Conservation (phyloP, 2,888 invertebrate genomes). For the Heliconius cydno region DNA sequence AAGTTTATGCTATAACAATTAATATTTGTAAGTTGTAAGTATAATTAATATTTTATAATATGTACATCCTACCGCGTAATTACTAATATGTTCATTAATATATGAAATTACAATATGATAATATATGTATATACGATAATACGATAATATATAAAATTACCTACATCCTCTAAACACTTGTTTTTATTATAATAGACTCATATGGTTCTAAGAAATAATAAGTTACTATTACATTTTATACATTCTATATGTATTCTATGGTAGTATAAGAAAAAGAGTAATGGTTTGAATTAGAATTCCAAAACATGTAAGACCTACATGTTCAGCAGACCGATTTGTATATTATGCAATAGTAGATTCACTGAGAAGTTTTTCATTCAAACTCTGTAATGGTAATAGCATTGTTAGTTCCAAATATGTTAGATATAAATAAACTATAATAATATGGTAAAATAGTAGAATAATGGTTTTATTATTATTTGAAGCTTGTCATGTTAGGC, state of each 20-base stretch:
- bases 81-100: not conserved
- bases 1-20: not conserved
- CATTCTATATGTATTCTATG: conserved; percentile 14
- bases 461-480: no score
- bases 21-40: not conserved
- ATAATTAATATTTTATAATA: conserved; percentile 4
- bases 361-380: not conserved
- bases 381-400: not conserved
- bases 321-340: conserved; percentile 57
- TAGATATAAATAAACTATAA: not conserved
- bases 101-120: not conserved
- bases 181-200: not conserved
- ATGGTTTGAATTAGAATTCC: conserved; percentile 59
- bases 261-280: conserved; percentile 41
- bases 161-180: conserved; percentile 15
- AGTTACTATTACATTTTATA: not conserved
- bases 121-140: not conserved
- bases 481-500: no score
- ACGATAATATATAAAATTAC: not conserved
- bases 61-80: not conserved
- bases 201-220: not conserved
- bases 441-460: not conserved
- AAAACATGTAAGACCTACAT: conserved; percentile 70
- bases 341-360: conserved; percentile 39
- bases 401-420: not conserved